Conservation (phyloP, 2,113 vertebrate species). For the Rhombomys opimus region DNA sequence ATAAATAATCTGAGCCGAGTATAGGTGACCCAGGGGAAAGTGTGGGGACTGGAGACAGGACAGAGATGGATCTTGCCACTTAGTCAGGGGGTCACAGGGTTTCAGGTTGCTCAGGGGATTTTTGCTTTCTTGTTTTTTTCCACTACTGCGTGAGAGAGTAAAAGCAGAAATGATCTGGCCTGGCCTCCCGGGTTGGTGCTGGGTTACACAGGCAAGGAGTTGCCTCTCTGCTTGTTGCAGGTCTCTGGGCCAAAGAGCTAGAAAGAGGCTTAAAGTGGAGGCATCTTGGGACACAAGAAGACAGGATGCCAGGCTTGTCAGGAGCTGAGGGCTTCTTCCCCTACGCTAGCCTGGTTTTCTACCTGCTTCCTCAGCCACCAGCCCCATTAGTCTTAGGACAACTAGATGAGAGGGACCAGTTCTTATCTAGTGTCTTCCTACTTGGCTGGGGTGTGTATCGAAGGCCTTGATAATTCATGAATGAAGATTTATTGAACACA, state of each 20-base stretch:
- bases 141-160: neutral
- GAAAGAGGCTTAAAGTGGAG: conserved; percentile 59
- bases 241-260: neutral
- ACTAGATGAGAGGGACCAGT: too few relatives aligned
- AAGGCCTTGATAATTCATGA: neutral
- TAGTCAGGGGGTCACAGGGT: conserved; percentile 6
- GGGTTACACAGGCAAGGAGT: conserved; percentile 4
- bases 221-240: neutral
- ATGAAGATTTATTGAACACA: neutral
- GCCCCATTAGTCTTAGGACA: accelerated
- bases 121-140: conserved; percentile 60
- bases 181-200: neutral
- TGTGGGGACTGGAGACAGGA: neutral
- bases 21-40: conserved; percentile 61
- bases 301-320: neutral
- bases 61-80: neutral
- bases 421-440: neutral
- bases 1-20: conserved; percentile 81
- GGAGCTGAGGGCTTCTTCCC: neutral
- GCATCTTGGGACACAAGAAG: conserved; percentile 47
- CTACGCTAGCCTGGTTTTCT: neutral
- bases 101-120: conserved; percentile 59
- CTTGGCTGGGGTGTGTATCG: neutral
- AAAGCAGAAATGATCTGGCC: conserved; percentile 4
- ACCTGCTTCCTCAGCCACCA: neutral